Base-by-base conservation (phyloP, 2,797 vertebrate genomes). In the Florisuga fusca region DNA sequence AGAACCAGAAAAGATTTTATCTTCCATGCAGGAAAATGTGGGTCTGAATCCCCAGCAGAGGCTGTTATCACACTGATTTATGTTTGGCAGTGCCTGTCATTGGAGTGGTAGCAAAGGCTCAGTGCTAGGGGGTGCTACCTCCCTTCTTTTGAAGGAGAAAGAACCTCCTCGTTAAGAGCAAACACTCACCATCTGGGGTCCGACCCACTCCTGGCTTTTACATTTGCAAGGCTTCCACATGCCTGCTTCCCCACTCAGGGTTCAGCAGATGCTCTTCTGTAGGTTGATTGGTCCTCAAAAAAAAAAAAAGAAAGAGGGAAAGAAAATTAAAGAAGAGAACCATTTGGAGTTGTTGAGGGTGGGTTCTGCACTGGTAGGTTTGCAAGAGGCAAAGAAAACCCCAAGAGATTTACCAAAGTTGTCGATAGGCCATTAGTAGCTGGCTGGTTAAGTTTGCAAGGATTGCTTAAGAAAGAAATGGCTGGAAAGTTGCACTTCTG, bases 1-100 rank as follows among this genome's bases (percentile, higher is more conserved):
- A 98, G 96, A 97, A 97, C 94, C 72, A 96, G 96, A 95, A 96
- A 97, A 96, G 87, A 94, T 97, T 97, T 97, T 97, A 92, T 97
- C 90, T 97, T 97, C 93, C 86, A 91, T 67, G 78, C 85, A 94
- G 92, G 94, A 93, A 96, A 93, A 96, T 79, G 84, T 81, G 87
- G 78, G 72, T 95, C 90, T 96, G 78, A 97, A 96, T 96, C 83
- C 93, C 96, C 97, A 95, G 76, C 51, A 97, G 95, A 95, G 95
- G 88, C 59, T 90, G 66, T 95, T 97, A 93, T 94, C 82, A 78
- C 94, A 94, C 90, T 85, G 84, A 95, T 97, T 96, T 96, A 95
- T 66, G 73, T 93, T 90, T 96, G 96, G 94, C 95, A 95, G 73
- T 59, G 93, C 87, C 96, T 92, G 91, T 67, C 93, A 66, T 86